Conservation (phyloP, 2,888 invertebrate species). For the Phortica okadai region DNA sequence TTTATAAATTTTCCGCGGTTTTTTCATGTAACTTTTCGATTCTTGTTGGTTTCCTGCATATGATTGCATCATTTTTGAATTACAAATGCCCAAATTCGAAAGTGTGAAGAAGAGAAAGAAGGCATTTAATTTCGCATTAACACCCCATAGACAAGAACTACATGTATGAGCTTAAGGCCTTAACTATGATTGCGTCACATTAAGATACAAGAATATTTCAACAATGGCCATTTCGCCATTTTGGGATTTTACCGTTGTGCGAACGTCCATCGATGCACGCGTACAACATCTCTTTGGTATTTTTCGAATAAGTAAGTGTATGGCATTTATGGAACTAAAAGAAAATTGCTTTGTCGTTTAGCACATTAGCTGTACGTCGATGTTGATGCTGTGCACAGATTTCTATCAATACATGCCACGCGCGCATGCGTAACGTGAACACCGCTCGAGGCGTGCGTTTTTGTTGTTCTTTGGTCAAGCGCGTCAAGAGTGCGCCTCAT, state of each 20-base stretch:
- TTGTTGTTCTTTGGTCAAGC: background rate
- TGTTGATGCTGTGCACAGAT: background rate
- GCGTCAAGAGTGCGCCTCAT: background rate
- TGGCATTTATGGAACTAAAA: slow-evolving; percentile 15
- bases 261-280: background rate
- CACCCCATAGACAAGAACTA: slow-evolving; percentile 8
- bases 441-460: background rate
- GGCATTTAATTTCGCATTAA: slow-evolving; percentile 21
- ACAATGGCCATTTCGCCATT: slow-evolving; percentile 26
- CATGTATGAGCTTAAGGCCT: background rate
- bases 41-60: background rate
- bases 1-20: background rate
- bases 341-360: slow-evolving; percentile 27
- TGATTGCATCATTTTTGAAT: background rate
- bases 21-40: background rate
- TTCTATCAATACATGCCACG: slow-evolving; percentile 22
- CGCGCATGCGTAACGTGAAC: slow-evolving; percentile 21
- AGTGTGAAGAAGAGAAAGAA: background rate
- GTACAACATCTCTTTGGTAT: background rate
- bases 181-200: slow-evolving; percentile 25
- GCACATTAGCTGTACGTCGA: slow-evolving; percentile 16
- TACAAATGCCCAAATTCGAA: slow-evolving; percentile 20
- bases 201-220: slow-evolving; percentile 27
- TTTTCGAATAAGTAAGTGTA: slow-evolving; percentile 19
- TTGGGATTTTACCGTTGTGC: slow-evolving; percentile 28